Evolutionary conservation across 2,888 invertebrate species (phyloP), one percentile per base, ranked within the genome.

Genomic region (Xylocampa areola): DNA sequence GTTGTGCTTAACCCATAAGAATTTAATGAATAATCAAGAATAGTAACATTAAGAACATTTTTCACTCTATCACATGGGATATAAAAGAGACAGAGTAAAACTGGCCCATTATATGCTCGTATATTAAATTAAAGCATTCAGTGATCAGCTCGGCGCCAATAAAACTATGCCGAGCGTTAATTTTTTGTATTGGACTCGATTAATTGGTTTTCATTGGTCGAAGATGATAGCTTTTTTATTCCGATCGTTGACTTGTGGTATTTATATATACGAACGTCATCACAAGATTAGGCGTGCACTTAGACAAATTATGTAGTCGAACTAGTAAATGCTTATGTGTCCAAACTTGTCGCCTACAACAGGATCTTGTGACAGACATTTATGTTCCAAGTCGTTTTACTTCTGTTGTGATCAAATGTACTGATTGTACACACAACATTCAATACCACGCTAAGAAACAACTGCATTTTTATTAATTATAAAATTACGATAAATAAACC

Each of bases 201-300:
- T 88, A 89, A 89, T 89, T 87, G 83, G 80, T 85, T 85, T 80
- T 76, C 82, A 88, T 90, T 89, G 87, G 88, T 79, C 76, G 81
- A 67, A 70, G 62, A 69, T 74, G 76, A 78, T 80, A 70, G 48
- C 66, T 68, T 76, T 68, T 76, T 76, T 68, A 58, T 66, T 66
- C 61, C 45, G 73, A 69, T 77, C 78, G 80, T 80, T 83, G 78
- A 81, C 82, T 79, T 79, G 63, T 69, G 63, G 53, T 71, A 68
- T 76, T 73, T 69, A 67, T 67, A 65, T 69, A 67, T 67, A 65
- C 52, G 66, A 63, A 64, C 67, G 55, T 74, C 70, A 60, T 63
- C 32, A 41, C 33, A 51, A 43, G 52, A 68, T 68, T 58, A 63
- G 63, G 50, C 44, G 48, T 66, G 51, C 61, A 68, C 48, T 65